Evolutionary conservation across 2,888 invertebrate species (phyloP).

Genomic region (Oithona nana): DNA sequence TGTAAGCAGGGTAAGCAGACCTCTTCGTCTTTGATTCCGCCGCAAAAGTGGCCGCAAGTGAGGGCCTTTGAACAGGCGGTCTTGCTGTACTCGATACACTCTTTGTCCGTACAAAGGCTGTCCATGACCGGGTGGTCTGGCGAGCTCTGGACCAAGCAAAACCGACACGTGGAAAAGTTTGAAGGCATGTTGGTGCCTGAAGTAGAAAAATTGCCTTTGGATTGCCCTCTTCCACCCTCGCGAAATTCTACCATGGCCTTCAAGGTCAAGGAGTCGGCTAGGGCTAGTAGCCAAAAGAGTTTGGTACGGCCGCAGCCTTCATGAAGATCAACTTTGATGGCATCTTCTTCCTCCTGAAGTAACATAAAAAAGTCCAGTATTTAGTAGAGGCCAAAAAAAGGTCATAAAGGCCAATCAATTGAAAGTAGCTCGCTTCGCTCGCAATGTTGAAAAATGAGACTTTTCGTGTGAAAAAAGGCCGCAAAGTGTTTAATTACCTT

Average conservation of each 20-base stretch:
- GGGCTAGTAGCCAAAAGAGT: constrained; percentile 76
- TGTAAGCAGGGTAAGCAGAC: constrained; percentile 75
- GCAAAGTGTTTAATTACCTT: too few relatives aligned
- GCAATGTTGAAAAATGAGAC: too few relatives aligned
- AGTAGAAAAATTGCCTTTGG: constrained; percentile 16
- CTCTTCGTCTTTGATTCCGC: constrained; percentile 67
- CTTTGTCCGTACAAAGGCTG: constrained; percentile 78
- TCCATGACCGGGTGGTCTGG: constrained; percentile 73
- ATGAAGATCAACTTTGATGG: constrained; percentile 63
- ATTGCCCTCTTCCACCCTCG: constrained; percentile 41
- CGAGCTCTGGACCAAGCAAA: constrained; percentile 62
- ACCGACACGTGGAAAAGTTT: constrained; percentile 42
- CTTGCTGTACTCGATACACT: constrained; percentile 61
- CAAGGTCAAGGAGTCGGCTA: constrained; percentile 79
- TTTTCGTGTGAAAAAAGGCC: too few relatives aligned
- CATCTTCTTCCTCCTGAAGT: constrained; percentile 91
- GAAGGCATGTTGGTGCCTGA: constrained; percentile 24
- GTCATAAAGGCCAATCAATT: too few relatives aligned
- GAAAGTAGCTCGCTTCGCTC: too few relatives aligned
- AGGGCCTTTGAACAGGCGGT: constrained; percentile 64
- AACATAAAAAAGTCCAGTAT: too few relatives aligned
- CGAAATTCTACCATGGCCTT: constrained; percentile 61
- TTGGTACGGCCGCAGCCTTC: constrained; percentile 85
- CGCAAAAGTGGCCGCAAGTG: constrained; percentile 76
- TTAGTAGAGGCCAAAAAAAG: too few relatives aligned